These are phyloP conservation scores for Himalopsyche kuldschensis DNA, from an alignment of 2,888 invertebrate genomes.

Conservation along the genomic window DNA sequence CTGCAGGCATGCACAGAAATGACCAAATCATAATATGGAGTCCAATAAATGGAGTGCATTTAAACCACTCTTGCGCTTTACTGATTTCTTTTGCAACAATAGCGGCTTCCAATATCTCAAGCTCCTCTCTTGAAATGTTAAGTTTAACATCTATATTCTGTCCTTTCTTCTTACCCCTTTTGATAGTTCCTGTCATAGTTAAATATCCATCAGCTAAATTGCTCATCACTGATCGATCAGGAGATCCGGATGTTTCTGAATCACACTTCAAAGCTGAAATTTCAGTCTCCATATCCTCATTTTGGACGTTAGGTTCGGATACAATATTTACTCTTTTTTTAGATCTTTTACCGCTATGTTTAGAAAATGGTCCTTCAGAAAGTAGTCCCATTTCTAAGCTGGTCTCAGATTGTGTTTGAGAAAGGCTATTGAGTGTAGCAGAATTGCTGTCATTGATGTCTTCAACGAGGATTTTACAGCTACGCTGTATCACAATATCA, in stretches of 20 bases:
- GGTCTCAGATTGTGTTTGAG: slow-evolving; percentile 58
- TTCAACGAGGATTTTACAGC: slow-evolving; percentile 19
- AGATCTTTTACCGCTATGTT: slow-evolving; percentile 52
- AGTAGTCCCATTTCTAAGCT: slow-evolving; percentile 56
- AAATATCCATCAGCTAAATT: slow-evolving; percentile 63
- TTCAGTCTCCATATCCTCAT: slow-evolving; percentile 46
- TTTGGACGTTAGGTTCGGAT: slow-evolving; percentile 52
- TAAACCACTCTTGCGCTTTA: slow-evolving; percentile 59
- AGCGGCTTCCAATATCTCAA: slow-evolving; percentile 68
- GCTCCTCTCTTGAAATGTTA: slow-evolving; percentile 70
- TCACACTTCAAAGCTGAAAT: slow-evolving; percentile 42
- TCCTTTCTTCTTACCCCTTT: slow-evolving; percentile 71
- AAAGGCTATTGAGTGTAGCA: slow-evolving; percentile 53
- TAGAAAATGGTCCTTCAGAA: slow-evolving; percentile 50
- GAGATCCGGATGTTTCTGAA: slow-evolving; percentile 58
- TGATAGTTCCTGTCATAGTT: slow-evolving; percentile 74
- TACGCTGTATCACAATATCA: slow-evolving; percentile 44
- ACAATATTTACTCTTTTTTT: slow-evolving; percentile 68
- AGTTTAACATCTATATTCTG: slow-evolving; percentile 73
- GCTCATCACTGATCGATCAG: slow-evolving; percentile 60
- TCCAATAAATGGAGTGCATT: slow-evolving; percentile 62
- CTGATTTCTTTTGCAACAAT: slow-evolving; percentile 62
- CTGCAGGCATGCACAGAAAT: slow-evolving; percentile 67
- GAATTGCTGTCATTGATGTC: slow-evolving; percentile 36
- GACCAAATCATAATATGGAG: slow-evolving; percentile 68